phyloP scores from a whole-genome alignment of 2,113 vertebrate species.

The Podarcis muralis region DNA sequence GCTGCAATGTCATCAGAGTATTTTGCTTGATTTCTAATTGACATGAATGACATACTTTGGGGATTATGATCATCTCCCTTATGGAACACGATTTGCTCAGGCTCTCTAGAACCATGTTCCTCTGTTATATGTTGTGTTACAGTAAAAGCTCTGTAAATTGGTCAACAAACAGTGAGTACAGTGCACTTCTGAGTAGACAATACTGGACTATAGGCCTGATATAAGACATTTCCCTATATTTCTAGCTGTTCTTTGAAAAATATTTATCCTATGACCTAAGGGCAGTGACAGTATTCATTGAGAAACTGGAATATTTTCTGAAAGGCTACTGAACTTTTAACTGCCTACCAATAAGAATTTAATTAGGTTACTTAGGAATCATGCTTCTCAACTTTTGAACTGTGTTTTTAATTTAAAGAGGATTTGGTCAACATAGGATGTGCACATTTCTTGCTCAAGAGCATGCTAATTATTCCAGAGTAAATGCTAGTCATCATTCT shows the following conservation, averaged over 20 bases:
- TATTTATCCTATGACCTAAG: neutral
- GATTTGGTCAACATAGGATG: neutral
- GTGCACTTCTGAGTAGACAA: neutral
- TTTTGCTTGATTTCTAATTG: neutral
- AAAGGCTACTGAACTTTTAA: neutral
- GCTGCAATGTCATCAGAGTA: neutral
- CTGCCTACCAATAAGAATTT: neutral
- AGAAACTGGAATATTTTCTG: neutral
- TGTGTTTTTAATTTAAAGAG: neutral
- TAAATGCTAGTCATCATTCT: neutral
- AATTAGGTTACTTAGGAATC: neutral
- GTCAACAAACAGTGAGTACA: neutral
- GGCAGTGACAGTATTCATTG: neutral
- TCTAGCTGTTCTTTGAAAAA: neutral
- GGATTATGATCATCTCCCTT: neutral
- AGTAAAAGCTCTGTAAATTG: neutral
- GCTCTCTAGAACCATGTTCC: no score
- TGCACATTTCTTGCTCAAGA: neutral
- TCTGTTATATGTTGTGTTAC: neutral
- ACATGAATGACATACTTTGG: no score
- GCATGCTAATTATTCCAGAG: neutral
- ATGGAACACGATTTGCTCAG: neutral
- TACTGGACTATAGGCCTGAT: neutral
- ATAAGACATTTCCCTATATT: neutral
- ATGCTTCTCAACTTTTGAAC: neutral